Base-by-base conservation (phyloP, 2,113 vertebrate species). In the Coregonus clupeaformis region DNA sequence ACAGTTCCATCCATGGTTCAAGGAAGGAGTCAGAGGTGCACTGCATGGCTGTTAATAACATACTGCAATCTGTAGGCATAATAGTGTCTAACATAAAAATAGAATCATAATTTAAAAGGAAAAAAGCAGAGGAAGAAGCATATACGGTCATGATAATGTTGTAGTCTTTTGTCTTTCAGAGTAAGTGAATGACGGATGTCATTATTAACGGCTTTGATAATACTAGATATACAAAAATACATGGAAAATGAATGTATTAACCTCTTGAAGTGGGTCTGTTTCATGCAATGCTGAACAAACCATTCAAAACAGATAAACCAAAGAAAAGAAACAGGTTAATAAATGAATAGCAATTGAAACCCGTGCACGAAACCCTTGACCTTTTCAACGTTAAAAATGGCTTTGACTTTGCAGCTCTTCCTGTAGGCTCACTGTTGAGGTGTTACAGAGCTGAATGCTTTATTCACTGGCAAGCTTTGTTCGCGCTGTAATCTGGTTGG, bases 271-370 rank as follows among this genome's bases (percentile, higher is more conserved):
- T 82, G 72, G 25, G 29, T 77, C 76, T 80, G 77, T 77, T 82
- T 78, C 84, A 86, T 88, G 87, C 78, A 63, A 80, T 76, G 79
- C 65, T 72, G 71, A 85, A 76, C 57, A 77, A 52, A 77, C 72
- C 76, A 79, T 77, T 70, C 77, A 80, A 74, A 52, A 89, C 77
- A 81, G 80, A 83, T 42, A 11, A 42, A 42, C 36, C 80, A 77
- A 68, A 73, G 13, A 71, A 76, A 27, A 27, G 27, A 27, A 72
- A 36, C 67, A 57, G 77, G 84, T 91, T 90, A 91, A 94, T 92
- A 94, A 92, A 92, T 93, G 88, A 93, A 91, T 89, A 84, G 49
- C 83, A 80, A 80, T 42, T 36, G 79, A 78, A 80, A 76, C 16
- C 72, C 3, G 14, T 83, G 83, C 75, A 69, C 71, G 73, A 86